These are phyloP conservation scores for Willowsia nigromaculata DNA, from an alignment of 2,888 invertebrate species.

Conservation along the genomic window DNA sequence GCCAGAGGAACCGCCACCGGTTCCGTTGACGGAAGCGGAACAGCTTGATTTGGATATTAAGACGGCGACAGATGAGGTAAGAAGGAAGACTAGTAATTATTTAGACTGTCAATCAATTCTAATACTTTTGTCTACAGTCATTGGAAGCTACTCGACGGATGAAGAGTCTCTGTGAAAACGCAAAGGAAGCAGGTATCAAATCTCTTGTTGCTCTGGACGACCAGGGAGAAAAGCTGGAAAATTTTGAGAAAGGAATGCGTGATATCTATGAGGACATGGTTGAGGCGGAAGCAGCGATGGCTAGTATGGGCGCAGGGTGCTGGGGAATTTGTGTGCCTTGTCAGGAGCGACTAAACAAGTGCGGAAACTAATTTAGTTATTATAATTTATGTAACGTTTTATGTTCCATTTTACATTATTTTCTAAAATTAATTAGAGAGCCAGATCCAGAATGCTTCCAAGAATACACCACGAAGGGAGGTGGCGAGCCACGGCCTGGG, in stretches of 20 bases:
- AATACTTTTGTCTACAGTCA: background rate
- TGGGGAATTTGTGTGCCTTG: slow-evolving; percentile 61
- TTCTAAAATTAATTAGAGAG: background rate
- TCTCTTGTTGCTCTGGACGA: slow-evolving; percentile 41
- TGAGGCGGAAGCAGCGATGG: slow-evolving; percentile 51
- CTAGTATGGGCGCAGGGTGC: slow-evolving; percentile 51
- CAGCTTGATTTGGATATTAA: slow-evolving; percentile 21
- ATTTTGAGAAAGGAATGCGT: slow-evolving; percentile 59
- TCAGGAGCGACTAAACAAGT: slow-evolving; percentile 2
- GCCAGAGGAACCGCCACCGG: background rate
- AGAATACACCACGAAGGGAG: background rate
- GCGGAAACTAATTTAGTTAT: background rate
- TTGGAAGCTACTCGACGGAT: slow-evolving; percentile 45
- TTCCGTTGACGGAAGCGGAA: slow-evolving; percentile 1
- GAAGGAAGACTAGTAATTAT: too few relatives aligned
- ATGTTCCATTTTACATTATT: background rate
- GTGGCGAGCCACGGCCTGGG: background rate
- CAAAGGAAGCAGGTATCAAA: slow-evolving; percentile 59
- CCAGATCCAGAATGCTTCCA: slow-evolving; percentile 53
- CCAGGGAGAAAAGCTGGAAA: slow-evolving; percentile 54
- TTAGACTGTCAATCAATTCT: background rate
- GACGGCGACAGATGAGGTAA: background rate
- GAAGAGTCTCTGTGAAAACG: slow-evolving; percentile 16
- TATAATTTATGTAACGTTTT: background rate
- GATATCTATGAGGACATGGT: slow-evolving; percentile 67